These are phyloP conservation scores for Ptiloglossa arizonensis DNA, from an alignment of 1,140 invertebrate species.

Conservation along the genomic window DNA sequence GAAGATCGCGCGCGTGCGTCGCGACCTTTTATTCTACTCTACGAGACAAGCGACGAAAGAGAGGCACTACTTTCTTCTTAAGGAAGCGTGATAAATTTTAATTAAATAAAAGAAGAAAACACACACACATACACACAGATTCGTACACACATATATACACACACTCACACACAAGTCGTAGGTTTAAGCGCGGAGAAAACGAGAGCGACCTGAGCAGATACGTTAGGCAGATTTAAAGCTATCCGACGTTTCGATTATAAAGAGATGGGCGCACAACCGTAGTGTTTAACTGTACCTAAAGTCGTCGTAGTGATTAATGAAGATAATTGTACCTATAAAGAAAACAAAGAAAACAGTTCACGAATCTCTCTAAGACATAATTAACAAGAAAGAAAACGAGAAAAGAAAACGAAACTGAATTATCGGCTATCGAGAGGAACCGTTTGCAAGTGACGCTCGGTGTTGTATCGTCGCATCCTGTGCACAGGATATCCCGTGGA, in stretches of 20 bases:
- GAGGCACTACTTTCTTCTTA: constrained; percentile 25
- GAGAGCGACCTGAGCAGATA: constrained; percentile 49
- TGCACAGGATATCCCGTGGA: neutral
- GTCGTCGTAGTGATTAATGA: constrained; percentile 73
- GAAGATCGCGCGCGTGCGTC: constrained; percentile 2
- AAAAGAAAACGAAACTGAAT: constrained; percentile 4
- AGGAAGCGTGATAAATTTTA: constrained; percentile 42
- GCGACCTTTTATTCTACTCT: constrained; percentile 22
- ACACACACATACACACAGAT: too few species aligned
- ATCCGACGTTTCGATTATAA: constrained; percentile 58
- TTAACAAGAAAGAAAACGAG: constrained; percentile 6
- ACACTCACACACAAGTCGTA: neutral
- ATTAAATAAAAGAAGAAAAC: constrained; percentile 5
- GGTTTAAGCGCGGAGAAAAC: constrained; percentile 11
- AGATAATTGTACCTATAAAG: constrained; percentile 63
- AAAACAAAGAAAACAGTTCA: constrained; percentile 48
- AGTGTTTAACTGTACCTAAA: constrained; percentile 73
- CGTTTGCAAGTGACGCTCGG: constrained; percentile 29
- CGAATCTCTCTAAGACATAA: constrained; percentile 57
- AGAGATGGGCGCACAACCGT: constrained; percentile 74
- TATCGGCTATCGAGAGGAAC: constrained; percentile 29
- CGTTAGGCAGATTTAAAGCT: constrained; percentile 22
- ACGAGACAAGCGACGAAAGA: constrained; percentile 7
- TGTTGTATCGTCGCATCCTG: neutral
- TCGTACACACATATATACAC: too few species aligned